phyloP scores from a whole-genome alignment of 2,797 vertebrate genomes.

The Alosa sapidissima region DNA sequence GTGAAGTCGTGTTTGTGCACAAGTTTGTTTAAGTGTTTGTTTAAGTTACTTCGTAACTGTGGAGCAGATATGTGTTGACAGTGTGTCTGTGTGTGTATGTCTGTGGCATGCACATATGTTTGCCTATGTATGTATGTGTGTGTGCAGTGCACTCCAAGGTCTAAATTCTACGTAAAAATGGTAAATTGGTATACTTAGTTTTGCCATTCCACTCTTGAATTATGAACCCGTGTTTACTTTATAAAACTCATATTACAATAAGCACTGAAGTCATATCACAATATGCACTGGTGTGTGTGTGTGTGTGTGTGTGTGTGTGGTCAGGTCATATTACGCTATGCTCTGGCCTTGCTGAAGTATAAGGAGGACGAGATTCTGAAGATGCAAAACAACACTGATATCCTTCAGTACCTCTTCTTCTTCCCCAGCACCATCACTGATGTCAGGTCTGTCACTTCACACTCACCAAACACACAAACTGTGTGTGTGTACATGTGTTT shows the following conservation, averaged over 20 bases:
- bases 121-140: neutral
- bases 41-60: too few relatives aligned
- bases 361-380: constrained; percentile 89
- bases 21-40: too few relatives aligned
- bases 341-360: constrained; percentile 93
- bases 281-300: neutral
- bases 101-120: neutral
- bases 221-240: too few relatives aligned
- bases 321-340: constrained; percentile 88
- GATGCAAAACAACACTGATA: constrained; percentile 82
- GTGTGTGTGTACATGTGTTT: neutral
- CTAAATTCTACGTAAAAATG: too few relatives aligned
- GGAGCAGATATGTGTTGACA: too few relatives aligned
- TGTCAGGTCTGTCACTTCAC: too few relatives aligned
- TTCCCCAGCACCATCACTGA: constrained; percentile 75
- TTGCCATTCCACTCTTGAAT: too few relatives aligned
- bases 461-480: too few relatives aligned
- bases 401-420: constrained; percentile 91
- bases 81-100: neutral
- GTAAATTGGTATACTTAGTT: too few relatives aligned
- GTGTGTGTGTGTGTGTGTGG: neutral
- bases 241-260: neutral
- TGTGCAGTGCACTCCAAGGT: too few relatives aligned
- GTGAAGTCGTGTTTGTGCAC: too few relatives aligned
- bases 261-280: neutral